Conservation (phyloP, 2,113 vertebrate species). For the Nyctereutes procyonoides region DNA sequence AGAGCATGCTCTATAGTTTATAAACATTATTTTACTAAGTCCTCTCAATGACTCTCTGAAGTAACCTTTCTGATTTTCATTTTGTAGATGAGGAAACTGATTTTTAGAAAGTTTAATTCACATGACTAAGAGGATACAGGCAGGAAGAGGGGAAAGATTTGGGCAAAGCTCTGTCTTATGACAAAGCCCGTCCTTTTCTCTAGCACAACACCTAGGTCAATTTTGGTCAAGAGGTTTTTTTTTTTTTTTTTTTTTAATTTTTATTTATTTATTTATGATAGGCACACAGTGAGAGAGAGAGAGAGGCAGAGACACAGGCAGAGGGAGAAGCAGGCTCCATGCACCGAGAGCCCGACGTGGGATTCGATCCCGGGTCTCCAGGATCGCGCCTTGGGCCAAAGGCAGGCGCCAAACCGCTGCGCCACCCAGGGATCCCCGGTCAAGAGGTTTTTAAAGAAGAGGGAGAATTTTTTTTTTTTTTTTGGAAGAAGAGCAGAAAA, state of each 20-base stretch:
- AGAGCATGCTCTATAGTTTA: neutral
- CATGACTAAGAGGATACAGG: neutral
- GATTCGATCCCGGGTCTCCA: too few species aligned
- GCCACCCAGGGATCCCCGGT: too few species aligned
- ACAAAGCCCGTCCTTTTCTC: neutral
- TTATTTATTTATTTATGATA: too few species aligned
- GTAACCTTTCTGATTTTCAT: neutral
- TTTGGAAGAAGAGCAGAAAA: conserved; percentile 19
- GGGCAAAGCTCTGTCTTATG: neutral
- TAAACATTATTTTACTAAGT: neutral
- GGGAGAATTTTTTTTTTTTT: neutral
- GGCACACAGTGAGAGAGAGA: too few species aligned
- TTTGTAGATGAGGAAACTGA: conserved; percentile 36
- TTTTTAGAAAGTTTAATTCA: neutral
- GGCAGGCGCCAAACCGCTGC: too few species aligned
- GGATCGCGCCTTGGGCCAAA: too few species aligned
- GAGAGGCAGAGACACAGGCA: too few species aligned
- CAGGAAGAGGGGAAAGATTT: neutral
- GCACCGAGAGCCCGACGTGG: too few species aligned
- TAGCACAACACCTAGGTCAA: neutral
- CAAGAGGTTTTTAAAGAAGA: conserved; percentile 5
- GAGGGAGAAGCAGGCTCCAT: too few species aligned
- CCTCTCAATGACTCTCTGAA: neutral
- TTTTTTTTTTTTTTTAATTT: neutral
- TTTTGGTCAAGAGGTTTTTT: conserved; percentile 2